Conservation (phyloP, 2,113 vertebrate species). For the Aramus guarauna region DNA sequence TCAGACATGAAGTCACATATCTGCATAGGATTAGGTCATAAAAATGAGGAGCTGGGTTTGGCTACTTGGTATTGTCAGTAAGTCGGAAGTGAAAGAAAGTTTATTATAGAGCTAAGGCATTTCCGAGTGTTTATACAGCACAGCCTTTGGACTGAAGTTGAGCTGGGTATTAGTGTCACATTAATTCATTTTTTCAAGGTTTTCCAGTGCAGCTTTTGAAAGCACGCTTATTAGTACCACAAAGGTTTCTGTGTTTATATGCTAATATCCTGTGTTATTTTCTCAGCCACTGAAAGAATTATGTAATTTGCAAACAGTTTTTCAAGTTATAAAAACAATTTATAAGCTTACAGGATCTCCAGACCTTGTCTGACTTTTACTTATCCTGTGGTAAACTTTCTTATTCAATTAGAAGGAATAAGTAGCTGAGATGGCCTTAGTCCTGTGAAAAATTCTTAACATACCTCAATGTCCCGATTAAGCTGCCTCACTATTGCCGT, state of each 20-base stretch:
- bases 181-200: conserved; percentile 16
- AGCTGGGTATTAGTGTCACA: not conserved
- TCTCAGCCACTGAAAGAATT: not conserved
- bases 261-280: conserved; percentile 31
- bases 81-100: not conserved
- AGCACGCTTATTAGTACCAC: conserved; percentile 24
- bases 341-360: not conserved
- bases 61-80: not conserved
- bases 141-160: conserved; percentile 28
- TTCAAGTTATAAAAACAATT: conserved; percentile 36
- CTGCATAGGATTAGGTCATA: not conserved
- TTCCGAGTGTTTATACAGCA: conserved; percentile 13
- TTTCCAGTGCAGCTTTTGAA: conserved; percentile 23
- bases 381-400: not conserved
- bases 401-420: not conserved
- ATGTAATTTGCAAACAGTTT: conserved; percentile 26
- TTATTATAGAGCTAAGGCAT: not conserved
- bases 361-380: conserved; percentile 10
- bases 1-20: not conserved
- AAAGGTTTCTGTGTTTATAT: conserved; percentile 49
- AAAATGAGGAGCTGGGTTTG: not conserved
- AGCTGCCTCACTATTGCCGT: conserved; percentile 78
- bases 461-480: conserved; percentile 79
- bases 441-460: not conserved
- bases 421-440: not conserved